Evolutionary conservation across 1,140 invertebrate genomes (phyloP).

Genomic region (Drosophila azteca): DNA sequence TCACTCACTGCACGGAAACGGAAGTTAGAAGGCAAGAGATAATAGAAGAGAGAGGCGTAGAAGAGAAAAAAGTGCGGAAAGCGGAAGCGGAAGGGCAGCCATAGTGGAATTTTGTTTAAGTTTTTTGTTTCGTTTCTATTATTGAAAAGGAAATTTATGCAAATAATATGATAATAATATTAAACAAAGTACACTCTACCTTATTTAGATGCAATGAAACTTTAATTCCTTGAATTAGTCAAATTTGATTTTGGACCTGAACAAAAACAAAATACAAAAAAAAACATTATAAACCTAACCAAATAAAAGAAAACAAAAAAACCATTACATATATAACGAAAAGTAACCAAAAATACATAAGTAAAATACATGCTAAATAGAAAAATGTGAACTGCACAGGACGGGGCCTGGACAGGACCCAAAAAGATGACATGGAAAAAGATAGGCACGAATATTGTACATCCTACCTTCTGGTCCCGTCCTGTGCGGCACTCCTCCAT

Average conservation of each 20-base stretch:
- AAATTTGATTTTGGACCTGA: conserved; percentile 83
- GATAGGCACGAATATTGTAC: background rate
- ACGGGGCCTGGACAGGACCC: conserved; percentile 15
- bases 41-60: background rate
- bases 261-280: conserved; percentile 55
- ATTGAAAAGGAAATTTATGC: conserved; percentile 75
- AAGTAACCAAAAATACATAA: conserved; percentile 53
- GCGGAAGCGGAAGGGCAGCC: conserved; percentile 41
- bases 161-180: conserved; percentile 73
- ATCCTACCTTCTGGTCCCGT: background rate
- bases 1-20: conserved; percentile 11
- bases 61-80: conserved; percentile 11
- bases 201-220: conserved; percentile 83
- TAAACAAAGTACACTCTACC: conserved; percentile 77
- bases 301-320: conserved; percentile 38
- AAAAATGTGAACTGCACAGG: conserved; percentile 55
- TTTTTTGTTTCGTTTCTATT: conserved; percentile 82
- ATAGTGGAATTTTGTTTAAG: conserved; percentile 83
- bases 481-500: conserved; percentile 48
- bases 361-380: conserved; percentile 69
- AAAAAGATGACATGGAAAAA: background rate
- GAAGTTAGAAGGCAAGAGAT: conserved; percentile 1
- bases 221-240: conserved; percentile 83
- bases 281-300: conserved; percentile 3
- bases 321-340: conserved; percentile 33